phyloP scores from a whole-genome alignment of 1,140 invertebrate genomes.

The Paraescarpia echinospica region DNA sequence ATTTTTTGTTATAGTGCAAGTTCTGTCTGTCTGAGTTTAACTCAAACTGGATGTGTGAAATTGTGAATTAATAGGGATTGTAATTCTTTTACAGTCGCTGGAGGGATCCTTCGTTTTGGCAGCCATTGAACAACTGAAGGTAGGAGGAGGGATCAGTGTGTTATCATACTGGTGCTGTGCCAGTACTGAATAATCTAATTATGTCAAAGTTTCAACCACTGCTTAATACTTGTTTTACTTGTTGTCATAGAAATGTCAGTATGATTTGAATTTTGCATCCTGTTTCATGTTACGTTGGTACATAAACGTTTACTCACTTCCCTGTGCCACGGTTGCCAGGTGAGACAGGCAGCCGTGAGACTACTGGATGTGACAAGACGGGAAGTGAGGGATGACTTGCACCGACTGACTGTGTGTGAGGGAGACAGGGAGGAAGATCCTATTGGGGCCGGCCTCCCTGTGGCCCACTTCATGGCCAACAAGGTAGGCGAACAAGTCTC shows the following conservation, averaged over 20 bases:
- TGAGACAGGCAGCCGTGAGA: constrained; percentile 39
- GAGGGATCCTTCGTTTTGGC: constrained; percentile 84
- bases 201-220: no score
- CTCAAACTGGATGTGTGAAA: background rate
- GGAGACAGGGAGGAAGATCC: background rate
- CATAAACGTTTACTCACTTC: background rate
- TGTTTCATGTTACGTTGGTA: no score
- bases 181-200: background rate
- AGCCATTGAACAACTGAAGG: constrained; percentile 69
- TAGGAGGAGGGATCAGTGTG: background rate
- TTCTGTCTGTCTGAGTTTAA: background rate
- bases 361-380: background rate
- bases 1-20: no score
- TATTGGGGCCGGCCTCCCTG: background rate
- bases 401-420: background rate
- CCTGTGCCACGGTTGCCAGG: constrained; percentile 21
- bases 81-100: constrained; percentile 57
- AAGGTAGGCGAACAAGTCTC: background rate
- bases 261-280: no score
- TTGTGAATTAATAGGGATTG: constrained; percentile 2
- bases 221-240: no score
- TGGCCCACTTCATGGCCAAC: background rate
- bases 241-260: no score
- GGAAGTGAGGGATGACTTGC: constrained; percentile 4
- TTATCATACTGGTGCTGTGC: background rate